These are phyloP conservation scores for Ceratothoa steindachneri DNA, from an alignment of 2,888 invertebrate species.

Conservation along the genomic window DNA sequence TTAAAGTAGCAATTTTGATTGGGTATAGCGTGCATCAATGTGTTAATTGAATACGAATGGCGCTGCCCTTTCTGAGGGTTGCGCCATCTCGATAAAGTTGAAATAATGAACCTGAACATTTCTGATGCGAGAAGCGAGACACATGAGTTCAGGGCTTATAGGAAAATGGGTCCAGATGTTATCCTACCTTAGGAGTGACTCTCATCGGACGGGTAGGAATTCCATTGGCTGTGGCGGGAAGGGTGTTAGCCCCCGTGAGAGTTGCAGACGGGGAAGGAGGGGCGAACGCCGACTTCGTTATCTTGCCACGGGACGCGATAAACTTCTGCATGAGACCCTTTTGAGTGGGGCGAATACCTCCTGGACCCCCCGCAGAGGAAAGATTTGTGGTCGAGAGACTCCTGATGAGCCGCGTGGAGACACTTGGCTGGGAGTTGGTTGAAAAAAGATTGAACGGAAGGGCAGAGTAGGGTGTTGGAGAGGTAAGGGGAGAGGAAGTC, in stretches of 20 bases:
- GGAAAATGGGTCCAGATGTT: too few relatives aligned
- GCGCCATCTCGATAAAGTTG: too few relatives aligned
- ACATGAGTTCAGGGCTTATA: too few relatives aligned
- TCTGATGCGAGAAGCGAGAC: too few relatives aligned
- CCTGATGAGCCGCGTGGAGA: slow-evolving; percentile 3
- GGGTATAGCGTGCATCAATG: too few relatives aligned
- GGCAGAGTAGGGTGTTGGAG: slow-evolving; percentile 23
- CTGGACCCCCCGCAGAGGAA: slow-evolving; percentile 9
- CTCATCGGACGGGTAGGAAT: slow-evolving; percentile 42
- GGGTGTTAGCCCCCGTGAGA: slow-evolving; percentile 50
- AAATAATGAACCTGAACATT: too few relatives aligned
- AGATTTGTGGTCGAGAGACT: slow-evolving; percentile 34
- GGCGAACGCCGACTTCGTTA: slow-evolving; percentile 52
- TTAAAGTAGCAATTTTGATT: too few relatives aligned
- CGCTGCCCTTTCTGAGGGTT: too few relatives aligned
- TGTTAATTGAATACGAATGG: too few relatives aligned
- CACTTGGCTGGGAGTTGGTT: not conserved
- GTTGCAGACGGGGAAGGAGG: slow-evolving; percentile 19
- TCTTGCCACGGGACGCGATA: slow-evolving; percentile 71
- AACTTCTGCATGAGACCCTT: slow-evolving; percentile 82
- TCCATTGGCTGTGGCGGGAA: slow-evolving; percentile 24
- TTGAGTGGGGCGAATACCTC: slow-evolving; percentile 14
- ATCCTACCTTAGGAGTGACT: slow-evolving; percentile 42
- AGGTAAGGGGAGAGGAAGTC: slow-evolving; percentile 20
- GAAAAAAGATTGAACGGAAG: slow-evolving; percentile 1